Percentiles rank a stretch among this genome's conserved stretches.
These are phyloP conservation scores for Theristicus caerulescens DNA, from an alignment of 2,113 vertebrate genomes.

Conservation along the genomic window DNA sequence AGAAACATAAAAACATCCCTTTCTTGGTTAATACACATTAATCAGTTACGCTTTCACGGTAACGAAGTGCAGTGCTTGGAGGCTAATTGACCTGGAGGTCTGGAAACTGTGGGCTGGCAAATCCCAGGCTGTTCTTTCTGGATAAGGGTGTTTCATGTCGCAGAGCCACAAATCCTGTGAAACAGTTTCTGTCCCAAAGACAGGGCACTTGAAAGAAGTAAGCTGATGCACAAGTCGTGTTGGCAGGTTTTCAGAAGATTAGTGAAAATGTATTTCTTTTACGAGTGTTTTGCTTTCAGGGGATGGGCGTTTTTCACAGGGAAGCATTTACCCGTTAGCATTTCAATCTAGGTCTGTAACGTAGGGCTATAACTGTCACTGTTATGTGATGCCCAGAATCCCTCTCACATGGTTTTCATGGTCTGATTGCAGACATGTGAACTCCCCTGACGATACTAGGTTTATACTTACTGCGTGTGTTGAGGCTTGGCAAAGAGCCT, in stretches of 20 bases:
- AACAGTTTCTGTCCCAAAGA: not conserved
- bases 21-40: not conserved
- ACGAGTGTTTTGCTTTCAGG: not conserved
- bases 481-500: not conserved
- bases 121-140: not conserved
- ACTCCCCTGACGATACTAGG: not conserved
- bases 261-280: not conserved
- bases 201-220: not conserved
- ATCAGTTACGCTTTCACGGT: not conserved
- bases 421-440: not conserved
- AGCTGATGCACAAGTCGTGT: not conserved
- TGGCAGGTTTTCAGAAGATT: not conserved
- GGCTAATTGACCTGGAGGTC: not conserved
- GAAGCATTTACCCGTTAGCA: not conserved
- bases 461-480: not conserved
- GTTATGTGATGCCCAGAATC: not conserved
- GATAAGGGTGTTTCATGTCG: not conserved
- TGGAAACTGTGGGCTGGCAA: not conserved
- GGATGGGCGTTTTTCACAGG: not conserved
- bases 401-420: not conserved
- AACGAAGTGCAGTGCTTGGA: fast-evolving
- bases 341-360: not conserved
- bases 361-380: not conserved
- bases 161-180: not conserved
- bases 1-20: not conserved